Base-by-base conservation (phyloP, 1,140 invertebrate genomes). In the Plectrocnemia conspersa region DNA sequence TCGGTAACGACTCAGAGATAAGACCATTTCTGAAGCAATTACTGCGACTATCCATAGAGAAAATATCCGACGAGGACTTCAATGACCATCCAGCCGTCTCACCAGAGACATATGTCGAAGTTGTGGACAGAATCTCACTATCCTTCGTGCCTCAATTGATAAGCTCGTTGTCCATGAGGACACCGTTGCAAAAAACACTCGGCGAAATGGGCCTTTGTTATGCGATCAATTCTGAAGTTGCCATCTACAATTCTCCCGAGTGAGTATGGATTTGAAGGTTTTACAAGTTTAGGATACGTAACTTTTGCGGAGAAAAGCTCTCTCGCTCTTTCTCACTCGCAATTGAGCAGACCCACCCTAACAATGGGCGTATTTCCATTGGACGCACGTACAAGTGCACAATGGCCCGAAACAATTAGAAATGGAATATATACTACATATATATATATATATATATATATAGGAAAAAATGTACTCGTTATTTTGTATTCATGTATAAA, bases 201-300 rank as follows among this genome's bases (percentile, higher is more conserved):
- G 82, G 79, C 0, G 83, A 85, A 63, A 70, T 79, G 47, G 82
- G 82, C 11, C 69, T 80, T 45, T 85, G 82, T 63, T 82, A 83
- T 64, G 69, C 77, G 23, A 77, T 82, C 45, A 84, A 84, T 63
- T 82, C 82, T 0, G 70, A 68, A 48, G 56, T 76, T 1, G 72
- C 73, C 9, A 40, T 64, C 18, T 75, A 75, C 47, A 71, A 65
- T 56, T 64, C 65, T 3, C 64, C 64, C 22, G 56, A 64, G 73
- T 75, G 54, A 66, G 64, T 59, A 3, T 19, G 3, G n/a, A 15
- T 24, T n/a, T n/a, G n/a, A n/a, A n/a, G n/a, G n/a, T n/a, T n/a
- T n/a, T n/a, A n/a, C n/a, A n/a, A n/a, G n/a, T n/a, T n/a, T n/a
- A n/a, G n/a, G n/a, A n/a, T n/a, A n/a, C n/a, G n/a, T n/a, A n/a